These are phyloP conservation scores for Buteo buteo DNA, from an alignment of 2,113 vertebrate species.

Conservation along the genomic window DNA sequence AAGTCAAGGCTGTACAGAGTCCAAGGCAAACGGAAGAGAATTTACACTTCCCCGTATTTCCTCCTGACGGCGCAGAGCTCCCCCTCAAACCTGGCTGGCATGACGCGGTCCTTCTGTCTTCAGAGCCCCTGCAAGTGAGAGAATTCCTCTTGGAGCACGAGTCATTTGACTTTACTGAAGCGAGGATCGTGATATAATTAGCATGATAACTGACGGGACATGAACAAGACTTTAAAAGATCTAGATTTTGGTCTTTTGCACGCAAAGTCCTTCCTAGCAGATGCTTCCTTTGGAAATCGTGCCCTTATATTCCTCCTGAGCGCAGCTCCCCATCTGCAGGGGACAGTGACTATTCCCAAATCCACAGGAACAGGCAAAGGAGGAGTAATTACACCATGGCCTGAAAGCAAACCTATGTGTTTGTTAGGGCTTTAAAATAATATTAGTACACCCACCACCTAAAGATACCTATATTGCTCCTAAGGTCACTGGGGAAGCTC, in stretches of 20 bases:
- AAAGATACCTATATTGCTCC: background rate
- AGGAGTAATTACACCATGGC: background rate
- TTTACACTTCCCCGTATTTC: conserved; percentile 33
- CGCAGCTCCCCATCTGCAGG: background rate
- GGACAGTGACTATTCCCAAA: background rate
- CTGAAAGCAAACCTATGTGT: rapidly evolving
- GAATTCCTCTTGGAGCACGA: background rate
- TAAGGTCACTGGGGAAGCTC: background rate
- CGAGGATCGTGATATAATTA: rapidly evolving
- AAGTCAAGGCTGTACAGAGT: conserved; percentile 55
- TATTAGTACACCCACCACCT: too few relatives aligned
- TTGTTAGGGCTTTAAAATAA: background rate
- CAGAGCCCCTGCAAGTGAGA: conserved; percentile 50
- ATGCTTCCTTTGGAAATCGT: background rate
- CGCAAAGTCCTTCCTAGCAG: background rate
- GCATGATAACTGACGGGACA: rapidly evolving
- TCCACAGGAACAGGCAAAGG: background rate
- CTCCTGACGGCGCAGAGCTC: background rate
- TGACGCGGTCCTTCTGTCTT: background rate
- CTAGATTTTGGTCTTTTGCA: background rate
- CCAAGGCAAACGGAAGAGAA: conserved; percentile 35
- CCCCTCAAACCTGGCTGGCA: conserved; percentile 31
- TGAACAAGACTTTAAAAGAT: background rate
- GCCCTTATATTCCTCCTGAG: background rate
- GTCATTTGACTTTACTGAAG: background rate